A percentile compares a stretch with the other conserved stretches of the same genome.
Evolutionary conservation across 1,140 invertebrate species (phyloP).

Genomic region (Aphelinus certus): DNA sequence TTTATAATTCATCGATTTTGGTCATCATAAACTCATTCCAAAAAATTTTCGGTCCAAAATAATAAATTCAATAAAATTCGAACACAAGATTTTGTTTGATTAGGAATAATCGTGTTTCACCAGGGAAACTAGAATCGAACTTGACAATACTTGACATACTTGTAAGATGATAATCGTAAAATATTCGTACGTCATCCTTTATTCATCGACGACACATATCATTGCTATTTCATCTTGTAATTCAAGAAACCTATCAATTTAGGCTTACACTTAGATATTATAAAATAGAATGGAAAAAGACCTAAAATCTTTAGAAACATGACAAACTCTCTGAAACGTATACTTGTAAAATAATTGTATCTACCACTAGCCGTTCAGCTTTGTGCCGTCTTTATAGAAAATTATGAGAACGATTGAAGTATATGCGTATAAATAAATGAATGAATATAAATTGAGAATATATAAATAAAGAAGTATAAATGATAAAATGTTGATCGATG

Average conservation of each 20-base stretch:
- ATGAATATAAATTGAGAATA: constrained; percentile 44
- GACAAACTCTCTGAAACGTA: constrained; percentile 42
- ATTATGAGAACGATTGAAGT: constrained; percentile 50
- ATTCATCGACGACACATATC: constrained; percentile 18
- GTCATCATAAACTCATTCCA: too few relatives aligned
- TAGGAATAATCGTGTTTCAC: constrained; percentile 12
- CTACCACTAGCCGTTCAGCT: constrained; percentile 62
- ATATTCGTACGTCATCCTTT: constrained; percentile 18
- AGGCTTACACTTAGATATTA: too few relatives aligned
- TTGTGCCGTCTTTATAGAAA: constrained; percentile 61
- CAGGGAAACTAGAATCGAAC: constrained; percentile 23
- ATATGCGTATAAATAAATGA: constrained; percentile 48
- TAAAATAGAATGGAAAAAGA: too few relatives aligned
- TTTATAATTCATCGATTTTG: too few relatives aligned
- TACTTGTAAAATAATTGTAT: constrained; percentile 63
- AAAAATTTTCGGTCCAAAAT: constrained; percentile 1
- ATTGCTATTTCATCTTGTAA: constrained; percentile 15
- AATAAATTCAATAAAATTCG: constrained; percentile 9
- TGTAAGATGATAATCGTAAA: constrained; percentile 21
- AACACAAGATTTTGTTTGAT: constrained; percentile 10
- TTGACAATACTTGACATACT: constrained; percentile 36
- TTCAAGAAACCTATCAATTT: not conserved
- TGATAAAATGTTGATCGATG: constrained; percentile 26
- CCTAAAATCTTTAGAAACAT: not conserved
- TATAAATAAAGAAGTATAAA: constrained; percentile 35